These are phyloP conservation scores for Rhineura floridana DNA, from an alignment of 2,113 vertebrate species.

Conservation along the genomic window DNA sequence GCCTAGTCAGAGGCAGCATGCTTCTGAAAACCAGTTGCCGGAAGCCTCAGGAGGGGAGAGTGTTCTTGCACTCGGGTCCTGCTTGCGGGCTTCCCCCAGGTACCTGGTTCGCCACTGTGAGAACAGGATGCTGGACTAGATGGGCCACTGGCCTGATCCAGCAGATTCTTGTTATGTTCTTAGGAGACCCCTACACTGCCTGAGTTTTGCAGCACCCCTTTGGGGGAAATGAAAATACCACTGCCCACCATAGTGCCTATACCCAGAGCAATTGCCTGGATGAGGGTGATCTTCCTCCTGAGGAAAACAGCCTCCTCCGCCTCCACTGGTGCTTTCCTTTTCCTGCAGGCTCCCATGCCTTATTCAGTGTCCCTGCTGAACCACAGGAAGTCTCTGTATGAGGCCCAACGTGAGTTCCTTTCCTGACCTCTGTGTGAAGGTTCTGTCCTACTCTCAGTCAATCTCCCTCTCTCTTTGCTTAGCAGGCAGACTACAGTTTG, in stretches of 20 bases:
- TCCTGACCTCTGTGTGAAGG: no score
- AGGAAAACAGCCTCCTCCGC: slow-evolving; percentile 28
- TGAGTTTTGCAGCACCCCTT: slow-evolving; percentile 81
- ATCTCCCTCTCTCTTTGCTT: background rate
- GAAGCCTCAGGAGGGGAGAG: no score
- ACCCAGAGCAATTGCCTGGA: slow-evolving; percentile 65
- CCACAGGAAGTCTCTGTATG: background rate
- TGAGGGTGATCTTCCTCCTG: slow-evolving; percentile 65
- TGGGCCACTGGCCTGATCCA: no score
- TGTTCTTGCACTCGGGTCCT: no score
- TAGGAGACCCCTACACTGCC: slow-evolving; percentile 81
- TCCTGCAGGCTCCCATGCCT: background rate
- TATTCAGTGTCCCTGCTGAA: background rate
- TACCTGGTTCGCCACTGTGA: no score
- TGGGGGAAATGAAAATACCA: slow-evolving; percentile 85
- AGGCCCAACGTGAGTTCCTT: background rate
- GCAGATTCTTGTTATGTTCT: no score
- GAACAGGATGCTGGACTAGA: no score
- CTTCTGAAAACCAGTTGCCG: no score
- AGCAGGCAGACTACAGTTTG: background rate
- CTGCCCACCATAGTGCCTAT: slow-evolving; percentile 79
- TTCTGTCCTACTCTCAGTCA: background rate
- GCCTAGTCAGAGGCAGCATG: no score
- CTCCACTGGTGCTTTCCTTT: accelerated
- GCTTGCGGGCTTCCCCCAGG: no score